Evolutionary conservation across 2,113 vertebrate genomes (phyloP).

Genomic region (Bubo bubo): DNA sequence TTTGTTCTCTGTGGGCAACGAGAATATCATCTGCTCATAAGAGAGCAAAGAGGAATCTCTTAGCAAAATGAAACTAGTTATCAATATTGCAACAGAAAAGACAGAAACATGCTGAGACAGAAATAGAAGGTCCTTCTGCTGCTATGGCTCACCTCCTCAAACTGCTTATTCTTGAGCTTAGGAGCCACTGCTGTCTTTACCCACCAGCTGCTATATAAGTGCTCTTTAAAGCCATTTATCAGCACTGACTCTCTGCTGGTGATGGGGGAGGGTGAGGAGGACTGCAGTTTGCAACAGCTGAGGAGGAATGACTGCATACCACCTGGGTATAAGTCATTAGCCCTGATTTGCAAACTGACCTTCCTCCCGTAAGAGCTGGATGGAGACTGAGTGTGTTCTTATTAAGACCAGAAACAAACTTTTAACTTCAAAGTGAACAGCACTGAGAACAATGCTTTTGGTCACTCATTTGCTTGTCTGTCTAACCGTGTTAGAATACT

Average conservation of each 20-base stretch:
- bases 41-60: neutral
- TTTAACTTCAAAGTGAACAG: neutral
- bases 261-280: accelerated
- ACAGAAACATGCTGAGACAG: neutral
- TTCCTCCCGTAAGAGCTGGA: neutral
- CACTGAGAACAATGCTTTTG: neutral
- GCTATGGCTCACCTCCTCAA: neutral
- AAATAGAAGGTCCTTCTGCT: neutral
- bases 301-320: neutral
- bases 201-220: neutral
- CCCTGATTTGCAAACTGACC: neutral
- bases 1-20: neutral
- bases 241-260: neutral
- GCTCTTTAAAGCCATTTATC: neutral
- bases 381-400: neutral
- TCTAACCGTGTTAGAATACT: neutral
- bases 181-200: neutral
- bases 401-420: neutral
- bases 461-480: neutral
- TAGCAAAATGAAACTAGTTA: neutral
- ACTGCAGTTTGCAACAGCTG: neutral
- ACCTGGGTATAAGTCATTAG: neutral
- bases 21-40: neutral
- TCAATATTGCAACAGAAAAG: neutral
- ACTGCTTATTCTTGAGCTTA: neutral